A percentile compares a stretch with the other conserved stretches of the same genome.
Evolutionary conservation across 2,888 invertebrate species (phyloP).

Genomic region (Xestobium rufovillosum): DNA sequence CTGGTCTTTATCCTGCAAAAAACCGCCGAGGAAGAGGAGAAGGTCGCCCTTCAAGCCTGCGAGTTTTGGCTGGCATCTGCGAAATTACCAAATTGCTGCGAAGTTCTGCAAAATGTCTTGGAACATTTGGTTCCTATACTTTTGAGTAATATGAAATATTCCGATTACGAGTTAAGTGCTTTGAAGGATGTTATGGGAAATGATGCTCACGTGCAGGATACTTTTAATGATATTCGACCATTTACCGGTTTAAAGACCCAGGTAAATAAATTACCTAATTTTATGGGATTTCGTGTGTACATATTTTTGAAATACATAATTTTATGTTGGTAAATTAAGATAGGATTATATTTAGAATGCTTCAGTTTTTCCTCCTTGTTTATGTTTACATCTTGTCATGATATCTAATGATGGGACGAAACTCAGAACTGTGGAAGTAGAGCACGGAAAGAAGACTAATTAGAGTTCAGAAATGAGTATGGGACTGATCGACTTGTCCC

Average conservation of each 20-base stretch:
- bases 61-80: conserved; percentile 98
- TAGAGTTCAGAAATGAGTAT: too few relatives aligned
- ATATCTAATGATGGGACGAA: too few relatives aligned
- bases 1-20: conserved; percentile 95
- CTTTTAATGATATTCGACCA: conserved; percentile 95
- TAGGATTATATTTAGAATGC: too few relatives aligned
- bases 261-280: too few relatives aligned
- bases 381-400: too few relatives aligned
- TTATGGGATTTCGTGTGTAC: too few relatives aligned
- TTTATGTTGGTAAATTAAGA: too few relatives aligned
- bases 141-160: conserved; percentile 96
- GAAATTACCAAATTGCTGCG: conserved; percentile 88
- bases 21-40: conserved; percentile 86
- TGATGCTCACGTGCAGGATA: conserved; percentile 92
- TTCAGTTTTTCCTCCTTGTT: too few relatives aligned
- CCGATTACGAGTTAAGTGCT: conserved; percentile 89
- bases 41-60: conserved; percentile 94
- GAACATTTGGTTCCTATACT: conserved; percentile 82
- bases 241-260: conserved; percentile 45
- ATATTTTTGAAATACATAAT: too few relatives aligned
- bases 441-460: too few relatives aligned
- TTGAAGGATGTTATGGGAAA: conserved; percentile 91
- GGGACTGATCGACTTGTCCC: too few relatives aligned
- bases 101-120: conserved; percentile 79
- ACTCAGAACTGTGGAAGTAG: too few relatives aligned